phyloP scores from a whole-genome alignment of 1,140 invertebrate genomes.

The Triops cancriformis region DNA sequence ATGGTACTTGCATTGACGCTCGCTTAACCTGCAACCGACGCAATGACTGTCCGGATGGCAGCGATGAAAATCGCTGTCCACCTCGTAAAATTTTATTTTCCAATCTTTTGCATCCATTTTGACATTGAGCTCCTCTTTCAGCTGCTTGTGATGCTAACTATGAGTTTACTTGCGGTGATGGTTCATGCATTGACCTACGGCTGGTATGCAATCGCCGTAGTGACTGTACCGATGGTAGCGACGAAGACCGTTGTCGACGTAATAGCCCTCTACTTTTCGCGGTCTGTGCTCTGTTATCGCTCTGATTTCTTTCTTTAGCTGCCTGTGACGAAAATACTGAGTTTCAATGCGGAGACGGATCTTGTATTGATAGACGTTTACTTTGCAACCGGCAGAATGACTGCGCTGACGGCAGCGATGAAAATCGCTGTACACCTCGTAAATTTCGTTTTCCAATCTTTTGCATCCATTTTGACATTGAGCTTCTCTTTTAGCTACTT shows the following conservation, averaged over 20 bases:
- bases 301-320: background rate
- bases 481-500: conserved; percentile 24
- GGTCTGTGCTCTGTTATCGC: background rate
- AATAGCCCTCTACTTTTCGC: background rate
- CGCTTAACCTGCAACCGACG: conserved; percentile 54
- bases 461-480: background rate
- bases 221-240: conserved; percentile 64
- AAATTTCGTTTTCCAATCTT: background rate
- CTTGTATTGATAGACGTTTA: conserved; percentile 31
- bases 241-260: conserved; percentile 46
- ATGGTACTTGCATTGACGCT: conserved; percentile 52
- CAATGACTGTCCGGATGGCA: conserved; percentile 57
- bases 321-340: background rate
- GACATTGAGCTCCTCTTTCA: background rate
- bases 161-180: conserved; percentile 49
- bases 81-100: background rate
- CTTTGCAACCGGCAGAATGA: conserved; percentile 33
- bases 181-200: conserved; percentile 40
- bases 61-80: conserved; percentile 58
- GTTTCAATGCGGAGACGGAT: background rate
- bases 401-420: conserved; percentile 35
- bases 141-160: conserved; percentile 34
- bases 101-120: background rate
- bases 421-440: conserved; percentile 19
- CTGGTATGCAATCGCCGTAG: conserved; percentile 55